Evolutionary conservation across 2,888 invertebrate species (phyloP), one percentile per base, ranked within the genome.

Genomic region (Heliconius aoede): DNA sequence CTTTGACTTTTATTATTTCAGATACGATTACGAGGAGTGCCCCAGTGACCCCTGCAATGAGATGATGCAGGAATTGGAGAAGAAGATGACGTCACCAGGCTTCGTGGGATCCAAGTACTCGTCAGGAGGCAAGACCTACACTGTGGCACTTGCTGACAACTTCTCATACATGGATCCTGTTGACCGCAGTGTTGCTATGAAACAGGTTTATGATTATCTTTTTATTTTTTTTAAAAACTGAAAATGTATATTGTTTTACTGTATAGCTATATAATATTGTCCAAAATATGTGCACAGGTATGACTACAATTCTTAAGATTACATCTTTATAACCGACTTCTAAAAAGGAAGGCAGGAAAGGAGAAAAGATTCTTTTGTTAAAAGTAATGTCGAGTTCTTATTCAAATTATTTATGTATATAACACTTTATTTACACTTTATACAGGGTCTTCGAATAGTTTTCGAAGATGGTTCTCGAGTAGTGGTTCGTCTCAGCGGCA

Each of bases 11-110:
- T 21, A 55, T 28, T 32, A 30, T 28, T 61, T 5, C 80, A 98
- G 98, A 85, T 99, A 99, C 89, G 99, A 99, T 92, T 99, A 99
- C 93, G 99, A 99, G 90, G 98, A 99, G 86, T 98, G 99, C 85
- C 97, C 98, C 61, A 95, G 97, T 65, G 97, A 96, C 8, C 96
- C 97, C 1, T 98, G 99, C 81, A 97, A 97, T 87, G 95, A 97
- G 87, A 97, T 99, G 98, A 98, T 99, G 97, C 91, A 94, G 3
- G 95, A 95, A 73, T 93, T 99, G 81, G 98, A 98, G 88, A 91
- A 94, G 73, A 93, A 94, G 80, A 96, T 99, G 62, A 95, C 95
- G 0, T 95, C 95, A 32, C 87, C 96, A 0, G 95, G 93, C 18
- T 96, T 97, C 86, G 88, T 95, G 46, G 97, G 97, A 1, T 96